Evolutionary conservation across 2,888 invertebrate genomes (phyloP), one percentile per base, ranked within the genome.

Genomic region (Tipula lateralis): DNA sequence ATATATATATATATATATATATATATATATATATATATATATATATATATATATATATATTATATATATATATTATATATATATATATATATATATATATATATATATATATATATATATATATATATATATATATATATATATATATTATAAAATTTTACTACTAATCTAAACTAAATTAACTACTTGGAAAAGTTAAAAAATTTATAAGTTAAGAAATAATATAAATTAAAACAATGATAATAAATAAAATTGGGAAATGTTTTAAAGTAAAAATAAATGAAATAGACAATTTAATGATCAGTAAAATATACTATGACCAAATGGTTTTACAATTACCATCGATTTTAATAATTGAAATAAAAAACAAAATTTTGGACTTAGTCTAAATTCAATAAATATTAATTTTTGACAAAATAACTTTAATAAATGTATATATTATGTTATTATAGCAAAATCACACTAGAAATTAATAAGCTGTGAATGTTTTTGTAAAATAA

Each of bases 71-170:
- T 66, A 66, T 7, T 80, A 80, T 80, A 80, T 80, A 80, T 80
- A 80, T 16, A 80, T 80, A 80, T 80, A 80, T 80, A 80, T 50
- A 80, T 80, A 80, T 80, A 80, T 80, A 50, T 80, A 80, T 80
- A 80, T 80, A 80, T 16, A 80, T 80, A 80, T 80, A 80, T 80
- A 80, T 16, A 80, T 80, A 80, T 80, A 80, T 80, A 16, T 80
- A 80, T 80, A 80, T 80, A 80, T 80, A 16, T 16, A 80, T 80
- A 80, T 80, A 80, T 80, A 80, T 29, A 82, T 50, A 50, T 2
- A 16, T 50, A 50, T 19, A n/a, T n/a, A n/a, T n/a, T n/a, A n/a
- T n/a, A n/a, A n/a, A n/a, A n/a, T 16, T 50, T 19, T 19, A 19
- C 50, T 50, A 50, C 50, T 50, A 50, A 50, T 19, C 50, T 50